Evolutionary conservation across 2,113 vertebrate species (phyloP), one percentile per base, ranked within the genome.

Genomic region (Arvicanthis niloticus): DNA sequence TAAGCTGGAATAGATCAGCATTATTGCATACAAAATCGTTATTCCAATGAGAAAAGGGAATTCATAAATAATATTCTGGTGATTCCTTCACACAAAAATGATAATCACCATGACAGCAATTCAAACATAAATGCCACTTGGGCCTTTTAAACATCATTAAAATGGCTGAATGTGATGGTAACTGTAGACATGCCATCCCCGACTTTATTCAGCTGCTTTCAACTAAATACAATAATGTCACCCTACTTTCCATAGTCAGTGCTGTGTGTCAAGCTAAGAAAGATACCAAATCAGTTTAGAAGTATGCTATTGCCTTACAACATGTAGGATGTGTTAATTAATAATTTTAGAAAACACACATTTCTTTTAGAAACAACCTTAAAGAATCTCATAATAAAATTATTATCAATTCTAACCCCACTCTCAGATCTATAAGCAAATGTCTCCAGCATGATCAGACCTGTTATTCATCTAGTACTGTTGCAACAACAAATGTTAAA

Each of bases 391-490:
- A 65, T 42, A 58, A 84, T 67, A 51, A 67, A 72, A 67, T 17
- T 3, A 53, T 0, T 5, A 16, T 34, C 31, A 70, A 3, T 34
- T 94, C 1, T 58, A 5, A 56, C 19, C 4, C 9, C 10, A n/a
- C 1, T 3, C 22, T 24, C 19, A 51, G 65, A 37, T 13, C 3
- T 45, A 48, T 5, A 86, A 22, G 5, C 16, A 48, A 67, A 48
- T 17, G 53, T 1, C 31, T 80, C 40, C 58, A 42, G 29, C 1
- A 1, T 73, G 10, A 0, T 37, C 31, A 22, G 17, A 13, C 9
- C 4, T 22, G 5, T 86, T 48, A 86, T 67, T 3, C 29, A 12
- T 13, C 11, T 24, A 3, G 10, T 56, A 31, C 5, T 45, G 1
- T 40, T 62, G 19, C 22, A 60, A 42, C 77, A 0, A 67, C 13